Percentiles rank a stretch among this genome's conserved stretches.
Conservation (phyloP, 2,113 vertebrate species). For the Oreochromis tanganicae region DNA sequence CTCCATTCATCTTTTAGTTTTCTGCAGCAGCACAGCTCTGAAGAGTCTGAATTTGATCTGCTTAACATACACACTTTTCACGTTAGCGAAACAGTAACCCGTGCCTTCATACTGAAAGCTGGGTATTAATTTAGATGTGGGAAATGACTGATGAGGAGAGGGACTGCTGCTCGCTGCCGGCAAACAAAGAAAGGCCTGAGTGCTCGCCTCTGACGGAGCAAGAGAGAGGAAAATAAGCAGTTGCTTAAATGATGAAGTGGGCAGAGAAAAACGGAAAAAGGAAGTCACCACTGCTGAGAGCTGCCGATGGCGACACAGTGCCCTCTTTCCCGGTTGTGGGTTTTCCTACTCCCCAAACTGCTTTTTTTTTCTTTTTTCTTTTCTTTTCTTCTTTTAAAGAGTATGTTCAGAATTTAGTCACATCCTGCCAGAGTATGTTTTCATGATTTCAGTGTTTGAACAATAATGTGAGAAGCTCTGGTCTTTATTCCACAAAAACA, state of each 20-base stretch:
- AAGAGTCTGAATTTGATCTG: background rate
- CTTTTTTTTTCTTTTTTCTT: background rate
- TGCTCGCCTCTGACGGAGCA: slow-evolving; percentile 15
- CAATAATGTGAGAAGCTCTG: background rate
- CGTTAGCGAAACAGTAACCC: background rate
- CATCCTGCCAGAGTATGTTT: slow-evolving; percentile 37
- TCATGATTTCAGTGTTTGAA: background rate
- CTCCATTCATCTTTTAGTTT: background rate
- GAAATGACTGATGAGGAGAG: background rate
- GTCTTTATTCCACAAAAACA: background rate
- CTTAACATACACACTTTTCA: background rate
- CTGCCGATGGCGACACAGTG: slow-evolving; percentile 54
- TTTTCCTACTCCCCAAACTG: slow-evolving; percentile 18
- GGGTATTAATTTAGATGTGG: background rate
- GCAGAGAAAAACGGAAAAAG: slow-evolving; percentile 61
- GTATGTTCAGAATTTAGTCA: slow-evolving; percentile 48
- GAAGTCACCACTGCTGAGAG: slow-evolving; percentile 47
- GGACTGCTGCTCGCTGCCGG: background rate
- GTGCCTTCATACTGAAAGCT: background rate
- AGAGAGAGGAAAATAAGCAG: slow-evolving; percentile 44
- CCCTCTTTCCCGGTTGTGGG: slow-evolving; percentile 50
- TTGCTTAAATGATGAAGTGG: slow-evolving; percentile 57
- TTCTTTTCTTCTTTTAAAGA: background rate
- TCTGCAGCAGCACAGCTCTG: background rate
- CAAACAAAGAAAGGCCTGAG: slow-evolving; percentile 24